Base-by-base conservation (phyloP, 1,140 invertebrate genomes). In the Drosophila tsacasi region DNA sequence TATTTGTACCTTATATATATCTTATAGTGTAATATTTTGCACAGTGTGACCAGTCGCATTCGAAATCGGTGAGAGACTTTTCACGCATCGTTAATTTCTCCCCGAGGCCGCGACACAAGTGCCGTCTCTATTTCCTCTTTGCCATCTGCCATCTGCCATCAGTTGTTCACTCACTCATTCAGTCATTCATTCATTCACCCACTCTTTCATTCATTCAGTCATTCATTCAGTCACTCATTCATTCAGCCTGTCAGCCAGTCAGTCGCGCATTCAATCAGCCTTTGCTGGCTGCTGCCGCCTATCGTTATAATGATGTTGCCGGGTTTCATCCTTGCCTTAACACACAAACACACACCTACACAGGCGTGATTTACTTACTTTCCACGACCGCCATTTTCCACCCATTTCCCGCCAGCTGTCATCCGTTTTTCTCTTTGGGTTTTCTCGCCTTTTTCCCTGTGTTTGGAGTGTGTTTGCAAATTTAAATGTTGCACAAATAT, bases 401-500 rank as follows among this genome's bases (percentile, higher is more conserved):
- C 23, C 39, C 63, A 59, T 44, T 61, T 35, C 55, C 66, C 50
- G 40, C 40, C 61, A 67, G 44, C 76, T 71, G 54, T 83, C 65
- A 83, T 64, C 58, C 73, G 50, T 30, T 49, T 52, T 47, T 60
- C 40, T 47, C 21, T 67, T 23, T 39, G 21, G 21, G 63, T 19
- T 54, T 21, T 67, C 27, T 44, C 54, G 40, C 42, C 44, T 17
- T 23, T 9, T 62, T 27, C 44, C 10, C 27, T 49, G 35, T 46
- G 35, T 42, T n/a, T 57, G 25, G 46, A 55, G 75, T 57, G 60
- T 69, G 75, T 67, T 69, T 80, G 72, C 81, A 90, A 79, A 89
- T 89, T 90, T 89, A 89, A 89, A 89, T 89, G 85, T 82, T 89
- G 86, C 85, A 90, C 85, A 90, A 89, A 89, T 89, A 89, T 89